phyloP scores from a whole-genome alignment of 1,140 invertebrate genomes.

The Leptinotarsa defecta region DNA sequence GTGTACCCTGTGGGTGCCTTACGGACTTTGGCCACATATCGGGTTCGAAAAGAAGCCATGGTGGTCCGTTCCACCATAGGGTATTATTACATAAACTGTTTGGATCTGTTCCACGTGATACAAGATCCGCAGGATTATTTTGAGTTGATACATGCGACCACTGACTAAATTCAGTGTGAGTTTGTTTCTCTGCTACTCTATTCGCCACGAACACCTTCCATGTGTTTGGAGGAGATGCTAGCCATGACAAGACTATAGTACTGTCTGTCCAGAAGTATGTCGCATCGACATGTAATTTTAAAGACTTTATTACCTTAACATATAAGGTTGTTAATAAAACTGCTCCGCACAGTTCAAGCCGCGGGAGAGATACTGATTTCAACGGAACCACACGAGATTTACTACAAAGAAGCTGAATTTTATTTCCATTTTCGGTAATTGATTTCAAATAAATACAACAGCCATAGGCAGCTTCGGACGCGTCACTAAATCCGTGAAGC shows the following conservation, averaged over 20 bases:
- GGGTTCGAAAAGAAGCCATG: no score
- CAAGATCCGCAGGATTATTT: conserved; percentile 58
- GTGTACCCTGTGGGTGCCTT: no score
- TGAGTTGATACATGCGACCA: conserved; percentile 55
- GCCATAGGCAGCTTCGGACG: conserved; percentile 14
- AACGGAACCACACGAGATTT: conserved; percentile 7
- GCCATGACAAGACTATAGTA: conserved; percentile 50
- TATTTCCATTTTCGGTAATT: not conserved
- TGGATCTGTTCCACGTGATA: conserved; percentile 52
- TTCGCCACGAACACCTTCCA: conserved; percentile 54
- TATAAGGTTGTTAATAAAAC: conserved; percentile 21
- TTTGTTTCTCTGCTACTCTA: conserved; percentile 50
- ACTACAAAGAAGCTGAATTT: not conserved
- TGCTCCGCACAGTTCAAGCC: conserved; percentile 37
- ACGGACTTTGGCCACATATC: no score
- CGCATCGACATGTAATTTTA: conserved; percentile 41
- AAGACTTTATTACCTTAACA: conserved; percentile 21
- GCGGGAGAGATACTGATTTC: conserved; percentile 24
- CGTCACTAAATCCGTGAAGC: conserved; percentile 26
- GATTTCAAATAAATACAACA: conserved; percentile 13
- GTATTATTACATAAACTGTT: not conserved
- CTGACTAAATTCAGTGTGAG: conserved; percentile 27
- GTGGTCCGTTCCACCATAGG: no score
- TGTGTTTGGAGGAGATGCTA: conserved; percentile 44
- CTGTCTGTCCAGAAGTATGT: conserved; percentile 55